These are phyloP conservation scores for Paramisgurnus dabryanus DNA, from an alignment of 2,113 vertebrate genomes.

Conservation along the genomic window DNA sequence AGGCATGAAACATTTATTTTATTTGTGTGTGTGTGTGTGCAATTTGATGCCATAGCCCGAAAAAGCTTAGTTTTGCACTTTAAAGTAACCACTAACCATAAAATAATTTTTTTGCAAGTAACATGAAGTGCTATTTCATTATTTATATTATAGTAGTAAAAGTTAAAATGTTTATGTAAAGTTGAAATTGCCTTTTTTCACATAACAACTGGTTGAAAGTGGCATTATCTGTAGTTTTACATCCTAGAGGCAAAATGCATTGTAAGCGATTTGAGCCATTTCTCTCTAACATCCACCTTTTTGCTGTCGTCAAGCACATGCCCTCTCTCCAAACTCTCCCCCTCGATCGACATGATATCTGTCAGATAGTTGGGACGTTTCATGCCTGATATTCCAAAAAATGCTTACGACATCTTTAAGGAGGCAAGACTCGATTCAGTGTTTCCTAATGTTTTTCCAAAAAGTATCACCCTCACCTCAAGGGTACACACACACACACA, in stretches of 20 bases:
- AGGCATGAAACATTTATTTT: background rate
- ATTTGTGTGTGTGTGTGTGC: no score
- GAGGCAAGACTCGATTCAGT: background rate
- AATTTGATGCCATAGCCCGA: no score
- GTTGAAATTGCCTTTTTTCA: background rate
- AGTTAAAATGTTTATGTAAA: no score
- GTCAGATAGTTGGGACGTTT: background rate
- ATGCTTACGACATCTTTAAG: background rate
- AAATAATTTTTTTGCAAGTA: no score
- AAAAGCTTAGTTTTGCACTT: no score
- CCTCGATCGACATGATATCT: background rate
- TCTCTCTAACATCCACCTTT: no score
- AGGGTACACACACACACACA: background rate
- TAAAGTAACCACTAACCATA: no score
- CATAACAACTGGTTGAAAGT: background rate
- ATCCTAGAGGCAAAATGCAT: background rate
- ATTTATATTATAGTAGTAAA: no score
- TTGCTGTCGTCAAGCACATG: background rate
- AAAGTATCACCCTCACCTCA: conserved; percentile 1
- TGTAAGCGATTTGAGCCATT: background rate
- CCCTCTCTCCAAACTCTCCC: background rate
- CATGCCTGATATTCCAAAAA: background rate
- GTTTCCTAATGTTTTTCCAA: background rate
- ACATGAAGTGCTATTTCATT: no score
- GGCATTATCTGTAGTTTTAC: background rate